Evolutionary conservation across 2,113 vertebrate species (phyloP).

Genomic region (Eidolon helvum): DNA sequence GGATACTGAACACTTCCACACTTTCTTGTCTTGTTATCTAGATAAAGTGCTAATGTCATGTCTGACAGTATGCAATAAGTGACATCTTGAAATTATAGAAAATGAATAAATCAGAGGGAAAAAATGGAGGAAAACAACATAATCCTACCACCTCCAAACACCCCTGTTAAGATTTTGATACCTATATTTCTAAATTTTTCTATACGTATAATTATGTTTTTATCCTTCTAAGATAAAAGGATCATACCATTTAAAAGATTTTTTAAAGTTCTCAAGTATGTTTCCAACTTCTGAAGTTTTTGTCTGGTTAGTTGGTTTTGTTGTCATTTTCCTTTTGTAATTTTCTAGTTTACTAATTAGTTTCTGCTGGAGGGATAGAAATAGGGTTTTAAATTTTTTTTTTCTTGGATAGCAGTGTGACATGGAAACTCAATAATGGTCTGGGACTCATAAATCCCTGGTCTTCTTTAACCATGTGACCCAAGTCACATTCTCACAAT

Average conservation of each 20-base stretch:
- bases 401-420: neutral
- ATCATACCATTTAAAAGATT: neutral
- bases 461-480: neutral
- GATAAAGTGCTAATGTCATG: neutral
- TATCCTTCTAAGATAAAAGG: neutral
- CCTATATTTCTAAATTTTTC: neutral
- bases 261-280: neutral
- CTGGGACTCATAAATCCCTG: neutral
- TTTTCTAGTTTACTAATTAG: neutral
- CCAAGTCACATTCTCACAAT: neutral
- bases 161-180: neutral
- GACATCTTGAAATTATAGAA: neutral
- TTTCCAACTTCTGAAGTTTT: neutral
- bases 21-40: neutral
- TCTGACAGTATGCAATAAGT: neutral
- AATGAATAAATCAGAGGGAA: neutral
- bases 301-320: neutral
- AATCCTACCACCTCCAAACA: neutral
- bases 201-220: neutral
- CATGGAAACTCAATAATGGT: neutral
- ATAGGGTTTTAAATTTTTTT: no score
- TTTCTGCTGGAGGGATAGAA: neutral
- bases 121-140: neutral
- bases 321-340: neutral
- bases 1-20: neutral